phyloP scores from a whole-genome alignment of 2,797 vertebrate genomes.

The Paratrypauchen microcephalus region DNA sequence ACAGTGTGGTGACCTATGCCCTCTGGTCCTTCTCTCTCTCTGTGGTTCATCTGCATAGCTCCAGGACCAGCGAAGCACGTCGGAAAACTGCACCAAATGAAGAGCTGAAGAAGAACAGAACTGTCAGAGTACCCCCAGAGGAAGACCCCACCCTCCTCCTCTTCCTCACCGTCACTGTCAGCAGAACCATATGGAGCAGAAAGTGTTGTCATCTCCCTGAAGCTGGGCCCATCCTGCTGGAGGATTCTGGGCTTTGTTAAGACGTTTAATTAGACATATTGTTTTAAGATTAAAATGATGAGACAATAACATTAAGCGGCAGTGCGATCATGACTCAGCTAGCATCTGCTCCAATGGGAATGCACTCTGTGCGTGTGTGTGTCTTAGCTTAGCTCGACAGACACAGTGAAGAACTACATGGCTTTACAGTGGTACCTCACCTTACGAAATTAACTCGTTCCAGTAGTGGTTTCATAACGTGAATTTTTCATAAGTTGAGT shows the following conservation, averaged over 20 bases:
- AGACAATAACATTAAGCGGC: constrained; percentile 25
- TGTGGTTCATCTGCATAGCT: constrained; percentile 57
- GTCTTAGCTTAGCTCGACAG: neutral
- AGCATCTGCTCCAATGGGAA: neutral
- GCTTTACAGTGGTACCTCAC: too few species aligned
- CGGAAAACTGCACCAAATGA: constrained; percentile 36
- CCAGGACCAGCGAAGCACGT: constrained; percentile 59
- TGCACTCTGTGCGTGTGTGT: neutral
- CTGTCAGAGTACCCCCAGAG: constrained; percentile 61
- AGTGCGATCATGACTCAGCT: constrained; percentile 16
- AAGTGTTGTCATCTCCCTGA: constrained; percentile 41
- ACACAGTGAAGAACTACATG: neutral
- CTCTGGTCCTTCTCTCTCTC: constrained; percentile 33
- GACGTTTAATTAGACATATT: constrained; percentile 29
- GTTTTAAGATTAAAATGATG: constrained; percentile 29
- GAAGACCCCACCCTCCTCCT: constrained; percentile 16
- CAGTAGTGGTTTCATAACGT: too few species aligned
- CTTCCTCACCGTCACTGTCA: constrained; percentile 42
- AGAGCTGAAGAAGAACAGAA: constrained; percentile 41
- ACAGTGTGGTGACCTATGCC: constrained; percentile 16
- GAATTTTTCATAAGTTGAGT: too few species aligned
- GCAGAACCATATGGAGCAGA: constrained; percentile 31
- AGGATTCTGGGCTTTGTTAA: constrained; percentile 26
- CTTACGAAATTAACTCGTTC: too few species aligned
- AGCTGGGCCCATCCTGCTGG: constrained; percentile 10